Evolutionary conservation across 2,797 vertebrate genomes (phyloP), one percentile per base, ranked within the genome.

Genomic region (Pipistrellus kuhlii): DNA sequence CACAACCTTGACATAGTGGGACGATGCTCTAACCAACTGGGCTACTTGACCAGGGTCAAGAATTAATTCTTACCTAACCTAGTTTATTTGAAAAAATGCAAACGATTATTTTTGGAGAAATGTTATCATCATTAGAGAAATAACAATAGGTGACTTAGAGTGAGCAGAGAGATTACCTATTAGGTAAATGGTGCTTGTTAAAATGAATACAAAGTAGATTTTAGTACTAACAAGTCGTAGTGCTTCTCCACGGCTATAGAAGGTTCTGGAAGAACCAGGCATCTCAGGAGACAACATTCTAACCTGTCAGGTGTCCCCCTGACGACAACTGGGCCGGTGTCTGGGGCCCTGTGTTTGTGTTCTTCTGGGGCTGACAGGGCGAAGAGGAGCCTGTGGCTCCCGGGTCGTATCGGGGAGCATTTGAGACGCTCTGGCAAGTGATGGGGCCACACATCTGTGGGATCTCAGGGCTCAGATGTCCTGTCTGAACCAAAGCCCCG

Each of bases 241-340:
- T 59, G 18, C 82, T 51, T 72, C 18, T 25, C 82, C 0, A 4
- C 76, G 68, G 64, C 35, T 72, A 10, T 75, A 23, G 81, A 95
- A 93, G 51, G 9, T 91, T 94, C 72, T 86, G 32, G 84, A 94
- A 95, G 76, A 86, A 59, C 41, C 80, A 75, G 82, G 14, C 17
- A 25, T 1, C 62, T 75, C 6, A 1, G 27, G 62, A 57, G 55
- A 84, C 9, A 59, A 9, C 30, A n/a, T 68, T 83, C n/a, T 69
- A 8, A 62, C 0, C 53, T 69, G 44, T 27, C 48, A 6, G 5
- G 12, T 17, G n/a, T 21, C n/a, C 25, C 32, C 21, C 32, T 17
- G 38, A 44, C 0, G 5, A 41, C 25, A n/a, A 13, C n/a, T 12
- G 46, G 68, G 44, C 32, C 1, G 3, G 21, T 46, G n/a, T 44